These are phyloP conservation scores for Xiphophorus maculatus DNA, from an alignment of 2,113 vertebrate genomes.

Conservation along the genomic window DNA sequence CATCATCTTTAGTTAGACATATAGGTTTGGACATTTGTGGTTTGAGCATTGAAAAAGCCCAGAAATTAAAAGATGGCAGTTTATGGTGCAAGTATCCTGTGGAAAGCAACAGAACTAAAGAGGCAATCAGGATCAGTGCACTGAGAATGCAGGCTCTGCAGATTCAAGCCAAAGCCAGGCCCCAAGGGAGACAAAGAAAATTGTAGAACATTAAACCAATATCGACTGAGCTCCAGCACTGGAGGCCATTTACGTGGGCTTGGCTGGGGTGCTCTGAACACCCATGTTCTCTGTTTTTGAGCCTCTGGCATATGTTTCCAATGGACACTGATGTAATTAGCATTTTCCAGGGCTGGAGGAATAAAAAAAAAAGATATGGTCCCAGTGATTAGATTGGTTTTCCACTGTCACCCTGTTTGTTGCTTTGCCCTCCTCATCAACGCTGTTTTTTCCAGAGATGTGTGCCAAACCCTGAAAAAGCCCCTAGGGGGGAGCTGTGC, in stretches of 20 bases:
- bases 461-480: conserved; percentile 20
- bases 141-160: conserved; percentile 13
- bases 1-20: conserved; percentile 32
- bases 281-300: conserved; percentile 26
- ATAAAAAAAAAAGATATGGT: conserved; percentile 56
- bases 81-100: conserved; percentile 30
- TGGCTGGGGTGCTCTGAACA: conserved; percentile 20
- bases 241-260: conserved; percentile 38
- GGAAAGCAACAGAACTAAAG: conserved; percentile 36
- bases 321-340: conserved; percentile 54
- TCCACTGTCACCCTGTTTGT: conserved; percentile 33
- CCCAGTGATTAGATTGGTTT: conserved; percentile 54
- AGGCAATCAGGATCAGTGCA: conserved; percentile 13
- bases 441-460: conserved; percentile 5
- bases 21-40: conserved; percentile 37
- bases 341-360: conserved; percentile 29
- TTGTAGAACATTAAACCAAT: conserved; percentile 42
- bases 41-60: conserved; percentile 15
- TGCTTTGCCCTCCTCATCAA: conserved; percentile 12
- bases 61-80: conserved; percentile 34
- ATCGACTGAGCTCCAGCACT: conserved; percentile 22
- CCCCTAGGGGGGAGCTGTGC: conserved; percentile 20
- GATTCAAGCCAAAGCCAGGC: conserved; percentile 35
- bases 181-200: conserved; percentile 32
- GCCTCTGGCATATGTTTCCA: conserved; percentile 56